Base-by-base conservation (phyloP, 2,888 invertebrate species). In the Parapristionchus giblindavisi region DNA sequence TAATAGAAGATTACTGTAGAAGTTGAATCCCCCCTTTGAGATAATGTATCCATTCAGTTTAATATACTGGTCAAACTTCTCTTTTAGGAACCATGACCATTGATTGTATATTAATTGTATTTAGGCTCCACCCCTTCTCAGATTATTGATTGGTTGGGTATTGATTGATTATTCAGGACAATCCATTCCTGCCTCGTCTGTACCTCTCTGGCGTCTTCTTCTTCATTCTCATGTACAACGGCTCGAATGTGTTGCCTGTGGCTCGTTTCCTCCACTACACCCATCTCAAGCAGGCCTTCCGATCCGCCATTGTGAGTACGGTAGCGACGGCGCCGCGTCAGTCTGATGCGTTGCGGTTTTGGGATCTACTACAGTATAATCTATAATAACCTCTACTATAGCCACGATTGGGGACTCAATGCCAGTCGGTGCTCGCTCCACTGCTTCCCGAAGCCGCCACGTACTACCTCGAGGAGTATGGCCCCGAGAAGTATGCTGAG, bases 361-460 rank as follows among this genome's bases (percentile, higher is more conserved):
- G n/a, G n/a, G n/a, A n/a, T n/a, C n/a, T n/a, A n/a, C n/a, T n/a
- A n/a, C n/a, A n/a, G n/a, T n/a, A n/a, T n/a, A n/a, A n/a, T n/a
- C n/a, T n/a, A n/a, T 54, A 6, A 8, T 24, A 14, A n/a, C 24
- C 54, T 6, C 29, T 61, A 21, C 72, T 81, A 36, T 48, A 83
- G 78, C 79, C 82, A 40, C 81, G 82, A 36, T 81, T 86, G 38
- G 87, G 86, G 40, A 75, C 77, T 2, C 72, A 77, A 3, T 54
- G 73, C 11, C 81, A 80, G 60, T 82, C 82, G 3, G 76, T 83
- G 14, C 77, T 83, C 34, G 81, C 82, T 0, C 96, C 95, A 87
- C 90, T 99, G 74, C 89, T 99, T 75, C 99, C 99, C 0, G 99
- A 99, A 89, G 99, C 99, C 0, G 98, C 99, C 96, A 94, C 99